phyloP scores from a whole-genome alignment of 2,113 vertebrate species.

The Brienomyrus brachyistius region DNA sequence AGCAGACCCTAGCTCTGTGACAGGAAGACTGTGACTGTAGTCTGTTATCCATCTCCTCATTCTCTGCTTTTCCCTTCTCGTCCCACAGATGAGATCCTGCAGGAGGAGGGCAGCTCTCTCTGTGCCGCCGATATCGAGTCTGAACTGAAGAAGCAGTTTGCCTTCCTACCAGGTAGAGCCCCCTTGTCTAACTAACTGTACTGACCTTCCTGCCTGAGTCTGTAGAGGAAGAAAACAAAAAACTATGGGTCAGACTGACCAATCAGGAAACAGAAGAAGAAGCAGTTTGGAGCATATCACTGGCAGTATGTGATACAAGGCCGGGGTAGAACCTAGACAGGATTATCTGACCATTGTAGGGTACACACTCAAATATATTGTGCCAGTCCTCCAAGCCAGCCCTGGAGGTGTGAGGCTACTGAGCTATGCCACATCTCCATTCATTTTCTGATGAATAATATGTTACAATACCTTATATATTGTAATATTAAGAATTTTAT shows the following conservation, averaged over 20 bases:
- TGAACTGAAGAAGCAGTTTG: conserved; percentile 81
- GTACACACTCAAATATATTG: neutral
- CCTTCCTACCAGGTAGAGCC: conserved; percentile 75
- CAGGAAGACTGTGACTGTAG: neutral
- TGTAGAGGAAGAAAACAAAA: neutral
- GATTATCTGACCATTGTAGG: neutral
- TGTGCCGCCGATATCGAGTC: conserved; percentile 76
- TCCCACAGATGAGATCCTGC: conserved; percentile 79
- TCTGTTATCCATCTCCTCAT: neutral
- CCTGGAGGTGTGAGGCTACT: neutral
- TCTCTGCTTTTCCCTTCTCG: neutral
- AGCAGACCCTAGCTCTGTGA: neutral
- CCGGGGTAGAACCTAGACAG: neutral
- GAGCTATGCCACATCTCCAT: neutral
- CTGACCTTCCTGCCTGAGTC: neutral
- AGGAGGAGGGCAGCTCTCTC: conserved; percentile 64
- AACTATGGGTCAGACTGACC: neutral
- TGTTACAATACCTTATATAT: neutral
- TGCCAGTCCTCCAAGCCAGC: neutral
- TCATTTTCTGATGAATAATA: neutral
- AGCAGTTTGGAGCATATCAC: neutral
- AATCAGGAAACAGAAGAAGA: neutral
- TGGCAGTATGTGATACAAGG: neutral
- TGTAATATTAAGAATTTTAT: too few species aligned
- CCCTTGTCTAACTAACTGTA: too few species aligned